phyloP scores from a whole-genome alignment of 2,113 vertebrate species.

The Gopherus evgoodei region DNA sequence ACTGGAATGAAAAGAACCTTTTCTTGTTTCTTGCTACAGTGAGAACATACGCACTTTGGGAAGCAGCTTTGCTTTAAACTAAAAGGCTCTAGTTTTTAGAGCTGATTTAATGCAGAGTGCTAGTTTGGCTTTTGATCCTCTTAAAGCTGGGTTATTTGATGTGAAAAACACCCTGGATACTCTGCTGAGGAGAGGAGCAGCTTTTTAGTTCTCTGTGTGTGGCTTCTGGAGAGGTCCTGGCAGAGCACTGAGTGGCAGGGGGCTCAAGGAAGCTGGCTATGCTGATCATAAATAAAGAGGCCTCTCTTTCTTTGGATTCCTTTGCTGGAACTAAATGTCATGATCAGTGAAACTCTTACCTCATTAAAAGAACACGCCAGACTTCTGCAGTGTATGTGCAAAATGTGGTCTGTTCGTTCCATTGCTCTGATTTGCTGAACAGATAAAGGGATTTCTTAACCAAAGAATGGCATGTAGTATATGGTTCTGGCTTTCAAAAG shows the following conservation, averaged over 20 bases:
- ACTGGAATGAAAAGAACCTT: neutral
- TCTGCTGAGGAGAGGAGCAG: slow-evolving; percentile 42
- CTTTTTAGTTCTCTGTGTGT: slow-evolving; percentile 69
- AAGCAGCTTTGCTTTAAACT: slow-evolving; percentile 66
- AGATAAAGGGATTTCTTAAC: slow-evolving; percentile 57
- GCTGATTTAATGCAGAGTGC: slow-evolving; percentile 57
- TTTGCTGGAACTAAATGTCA: slow-evolving; percentile 66
- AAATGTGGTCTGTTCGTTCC: slow-evolving; percentile 21
- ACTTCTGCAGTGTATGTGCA: neutral
- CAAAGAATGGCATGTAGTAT: slow-evolving; percentile 28
- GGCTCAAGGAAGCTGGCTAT: neutral
- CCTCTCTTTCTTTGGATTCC: slow-evolving; percentile 70
- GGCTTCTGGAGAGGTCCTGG: slow-evolving; percentile 56
- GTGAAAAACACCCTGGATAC: slow-evolving; percentile 56
- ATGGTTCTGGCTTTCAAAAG: slow-evolving; percentile 48
- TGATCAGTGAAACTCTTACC: slow-evolving; percentile 63
- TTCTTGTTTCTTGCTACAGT: slow-evolving; percentile 24
- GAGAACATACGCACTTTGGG: slow-evolving; percentile 52
- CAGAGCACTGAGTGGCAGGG: rapidly evolving
- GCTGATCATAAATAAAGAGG: slow-evolving; percentile 61
- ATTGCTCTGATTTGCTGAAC: slow-evolving; percentile 44
- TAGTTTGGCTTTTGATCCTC: slow-evolving; percentile 71
- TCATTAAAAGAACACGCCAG: slow-evolving; percentile 59
- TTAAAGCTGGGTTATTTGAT: slow-evolving; percentile 71
- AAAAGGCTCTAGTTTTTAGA: slow-evolving; percentile 56